Evolutionary conservation across 2,888 invertebrate genomes (phyloP).

Genomic region (Stramonita haemastoma): DNA sequence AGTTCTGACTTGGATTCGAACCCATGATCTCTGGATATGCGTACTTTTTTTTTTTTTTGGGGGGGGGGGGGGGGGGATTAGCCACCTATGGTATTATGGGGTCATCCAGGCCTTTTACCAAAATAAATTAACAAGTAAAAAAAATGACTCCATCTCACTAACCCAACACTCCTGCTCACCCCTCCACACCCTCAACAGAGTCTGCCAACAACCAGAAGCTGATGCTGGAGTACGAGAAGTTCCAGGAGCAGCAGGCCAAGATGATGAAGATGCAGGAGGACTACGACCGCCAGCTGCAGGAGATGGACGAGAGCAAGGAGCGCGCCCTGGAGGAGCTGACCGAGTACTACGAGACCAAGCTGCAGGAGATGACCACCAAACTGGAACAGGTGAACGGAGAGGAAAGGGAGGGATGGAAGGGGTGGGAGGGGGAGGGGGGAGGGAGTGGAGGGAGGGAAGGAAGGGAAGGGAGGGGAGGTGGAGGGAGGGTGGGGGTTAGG

Average conservation of each 20-base stretch:
- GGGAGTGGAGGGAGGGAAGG: too few species aligned
- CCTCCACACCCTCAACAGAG: slow-evolving; percentile 65
- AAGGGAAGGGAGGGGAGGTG: too few species aligned
- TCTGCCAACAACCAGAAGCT: slow-evolving; percentile 84
- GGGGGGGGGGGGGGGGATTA: too few species aligned
- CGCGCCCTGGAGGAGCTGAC: slow-evolving; percentile 81
- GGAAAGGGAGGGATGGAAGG: too few species aligned
- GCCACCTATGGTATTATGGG: too few species aligned
- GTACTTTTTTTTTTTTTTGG: too few species aligned
- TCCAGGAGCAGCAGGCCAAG: slow-evolving; percentile 82
- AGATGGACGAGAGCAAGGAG: slow-evolving; percentile 76
- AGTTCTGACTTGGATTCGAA: too few species aligned
- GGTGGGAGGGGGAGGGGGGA: too few species aligned
- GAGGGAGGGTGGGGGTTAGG: too few species aligned
- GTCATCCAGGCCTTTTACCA: too few species aligned
- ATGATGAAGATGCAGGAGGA: slow-evolving; percentile 79
- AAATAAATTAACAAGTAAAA: neutral
- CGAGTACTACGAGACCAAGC: slow-evolving; percentile 77
- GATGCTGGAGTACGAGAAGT: slow-evolving; percentile 93
- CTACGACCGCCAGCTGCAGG: slow-evolving; percentile 77
- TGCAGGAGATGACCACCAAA: slow-evolving; percentile 81
- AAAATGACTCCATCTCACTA: neutral
- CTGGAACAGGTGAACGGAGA: slow-evolving; percentile 82
- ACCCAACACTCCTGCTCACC: too few species aligned
- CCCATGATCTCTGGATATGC: too few species aligned